phyloP scores from a whole-genome alignment of 2,797 vertebrate species.

The Oophaga sylvatica region DNA sequence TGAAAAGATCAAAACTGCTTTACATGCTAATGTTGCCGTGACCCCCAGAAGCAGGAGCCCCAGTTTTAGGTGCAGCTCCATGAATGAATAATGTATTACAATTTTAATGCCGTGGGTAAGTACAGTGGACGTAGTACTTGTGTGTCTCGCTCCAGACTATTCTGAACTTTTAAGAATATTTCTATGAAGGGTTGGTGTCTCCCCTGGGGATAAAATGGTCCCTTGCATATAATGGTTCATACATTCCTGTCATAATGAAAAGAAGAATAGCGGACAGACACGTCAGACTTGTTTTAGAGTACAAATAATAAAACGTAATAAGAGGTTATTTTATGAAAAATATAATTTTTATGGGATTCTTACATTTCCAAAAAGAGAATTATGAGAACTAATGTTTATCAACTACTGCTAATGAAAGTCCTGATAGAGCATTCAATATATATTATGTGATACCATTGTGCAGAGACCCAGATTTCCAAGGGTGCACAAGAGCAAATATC shows the following conservation, averaged over 20 bases:
- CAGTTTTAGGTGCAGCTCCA: conserved; percentile 27
- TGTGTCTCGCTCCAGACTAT: neutral
- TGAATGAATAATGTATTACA: neutral
- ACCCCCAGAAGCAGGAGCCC: conserved; percentile 21
- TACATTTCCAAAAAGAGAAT: neutral
- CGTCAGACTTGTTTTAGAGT: conserved; percentile 34
- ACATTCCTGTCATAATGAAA: conserved; percentile 41
- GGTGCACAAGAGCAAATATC: neutral
- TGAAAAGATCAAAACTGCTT: neutral
- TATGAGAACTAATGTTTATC: neutral
- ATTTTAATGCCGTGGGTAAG: conserved; percentile 1
- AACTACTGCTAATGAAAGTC: neutral
- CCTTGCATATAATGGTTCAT: neutral
- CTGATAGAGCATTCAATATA: neutral
- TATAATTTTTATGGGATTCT: neutral
- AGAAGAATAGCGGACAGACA: conserved; percentile 36
- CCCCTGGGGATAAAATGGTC: conserved; percentile 7
- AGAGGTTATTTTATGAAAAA: neutral
- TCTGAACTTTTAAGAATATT: neutral
- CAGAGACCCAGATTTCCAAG: neutral
- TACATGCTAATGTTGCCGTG: conserved; percentile 39
- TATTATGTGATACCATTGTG: neutral
- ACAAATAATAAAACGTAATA: neutral
- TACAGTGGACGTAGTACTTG: neutral
- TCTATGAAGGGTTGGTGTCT: neutral